A percentile compares a stretch with the other conserved stretches of the same genome.
These are phyloP conservation scores for Melopsittacus undulatus DNA, from an alignment of 2,797 vertebrate genomes.

Conservation along the genomic window DNA sequence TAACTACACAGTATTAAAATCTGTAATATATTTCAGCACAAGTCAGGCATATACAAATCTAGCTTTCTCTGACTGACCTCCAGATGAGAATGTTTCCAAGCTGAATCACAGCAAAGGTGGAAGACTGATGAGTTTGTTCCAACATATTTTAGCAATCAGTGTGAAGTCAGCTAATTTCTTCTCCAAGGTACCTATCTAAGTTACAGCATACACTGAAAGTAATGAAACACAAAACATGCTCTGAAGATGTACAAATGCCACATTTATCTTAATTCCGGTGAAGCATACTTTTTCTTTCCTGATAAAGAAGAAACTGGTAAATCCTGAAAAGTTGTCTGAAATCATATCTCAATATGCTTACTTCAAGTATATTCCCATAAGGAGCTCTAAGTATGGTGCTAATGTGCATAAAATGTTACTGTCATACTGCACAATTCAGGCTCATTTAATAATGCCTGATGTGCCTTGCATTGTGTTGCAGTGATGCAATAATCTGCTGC, in stretches of 20 bases:
- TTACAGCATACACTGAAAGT: neutral
- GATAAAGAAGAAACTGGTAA: neutral
- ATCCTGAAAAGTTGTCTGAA: neutral
- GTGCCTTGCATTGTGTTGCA: conserved; percentile 76
- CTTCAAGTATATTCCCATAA: conserved; percentile 48
- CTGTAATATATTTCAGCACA: neutral
- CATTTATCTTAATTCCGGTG: neutral
- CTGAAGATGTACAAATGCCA: neutral
- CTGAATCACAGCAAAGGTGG: neutral
- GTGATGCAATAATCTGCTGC: conserved; percentile 77
- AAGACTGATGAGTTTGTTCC: neutral
- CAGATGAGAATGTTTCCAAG: neutral
- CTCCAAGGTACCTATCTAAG: neutral
- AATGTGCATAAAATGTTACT: conserved; percentile 66
- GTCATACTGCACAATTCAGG: conserved; percentile 70
- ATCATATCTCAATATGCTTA: conserved; percentile 41
- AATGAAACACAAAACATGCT: neutral
- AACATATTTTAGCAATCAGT: neutral
- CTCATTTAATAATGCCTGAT: conserved; percentile 79
- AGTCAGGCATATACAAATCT: neutral
- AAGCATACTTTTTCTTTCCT: neutral
- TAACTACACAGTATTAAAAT: neutral
- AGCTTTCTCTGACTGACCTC: neutral
- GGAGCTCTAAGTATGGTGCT: conserved; percentile 57
- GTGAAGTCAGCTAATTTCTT: neutral